Conservation (phyloP, 2,888 invertebrate genomes). For the Folsomia manolachei region DNA sequence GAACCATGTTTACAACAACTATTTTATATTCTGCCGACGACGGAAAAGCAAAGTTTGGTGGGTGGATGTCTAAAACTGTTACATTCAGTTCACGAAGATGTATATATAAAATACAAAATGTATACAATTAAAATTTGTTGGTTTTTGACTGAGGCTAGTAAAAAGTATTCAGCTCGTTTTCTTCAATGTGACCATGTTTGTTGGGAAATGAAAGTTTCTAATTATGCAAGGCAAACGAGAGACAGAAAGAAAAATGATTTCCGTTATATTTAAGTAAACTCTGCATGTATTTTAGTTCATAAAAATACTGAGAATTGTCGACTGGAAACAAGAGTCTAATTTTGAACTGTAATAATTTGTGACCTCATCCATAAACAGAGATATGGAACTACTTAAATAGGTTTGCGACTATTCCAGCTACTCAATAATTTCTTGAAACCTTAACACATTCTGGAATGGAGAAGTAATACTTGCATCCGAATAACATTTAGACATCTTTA, state of each 20-base stretch:
- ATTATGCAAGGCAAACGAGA: constrained; percentile 37
- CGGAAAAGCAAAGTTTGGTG: neutral
- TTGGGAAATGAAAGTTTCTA: constrained; percentile 29
- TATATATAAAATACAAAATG: too few species aligned
- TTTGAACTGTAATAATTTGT: constrained; percentile 4
- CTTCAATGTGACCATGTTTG: neutral
- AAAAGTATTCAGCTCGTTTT: too few species aligned
- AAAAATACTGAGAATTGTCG: constrained; percentile 6
- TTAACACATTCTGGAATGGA: neutral
- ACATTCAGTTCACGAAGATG: neutral
- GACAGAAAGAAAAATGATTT: constrained; percentile 20
- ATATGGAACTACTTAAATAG: too few species aligned
- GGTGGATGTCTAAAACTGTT: neutral
- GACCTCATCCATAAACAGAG: constrained; percentile 6
- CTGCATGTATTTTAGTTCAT: too few species aligned
- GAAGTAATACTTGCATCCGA: neutral
- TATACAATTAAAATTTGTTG: too few species aligned
- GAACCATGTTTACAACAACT: constrained; percentile 24
- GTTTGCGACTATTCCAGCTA: neutral
- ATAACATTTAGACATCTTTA: neutral
- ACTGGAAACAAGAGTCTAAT: constrained; percentile 19
- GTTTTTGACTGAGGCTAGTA: too few species aligned
- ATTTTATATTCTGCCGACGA: constrained; percentile 24
- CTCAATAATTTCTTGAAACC: neutral
- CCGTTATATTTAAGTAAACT: constrained; percentile 21